These are phyloP conservation scores for Tubulanus polymorphus DNA, from an alignment of 2,888 invertebrate species.

Conservation along the genomic window DNA sequence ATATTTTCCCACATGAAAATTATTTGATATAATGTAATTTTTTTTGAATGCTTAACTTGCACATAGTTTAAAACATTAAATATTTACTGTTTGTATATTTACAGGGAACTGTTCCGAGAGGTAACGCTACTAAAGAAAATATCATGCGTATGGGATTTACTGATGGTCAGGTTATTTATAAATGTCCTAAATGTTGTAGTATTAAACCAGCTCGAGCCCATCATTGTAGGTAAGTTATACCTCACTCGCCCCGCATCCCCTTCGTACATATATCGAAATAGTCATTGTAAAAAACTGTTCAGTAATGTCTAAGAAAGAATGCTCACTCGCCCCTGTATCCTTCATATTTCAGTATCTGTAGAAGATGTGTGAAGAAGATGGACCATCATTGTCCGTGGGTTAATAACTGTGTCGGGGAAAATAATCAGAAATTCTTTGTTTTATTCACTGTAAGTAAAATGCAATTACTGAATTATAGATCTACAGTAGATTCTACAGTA, in stretches of 20 bases:
- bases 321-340: neutral
- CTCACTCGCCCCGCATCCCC: neutral
- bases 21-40: too few species aligned
- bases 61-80: too few species aligned
- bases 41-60: too few species aligned
- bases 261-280: too few species aligned
- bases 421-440: slow-evolving; percentile 99
- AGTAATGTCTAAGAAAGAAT: too few species aligned
- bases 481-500: too few species aligned
- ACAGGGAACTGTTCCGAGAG: slow-evolving; percentile 51
- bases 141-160: slow-evolving; percentile 46
- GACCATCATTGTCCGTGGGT: slow-evolving; percentile 94
- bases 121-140: slow-evolving; percentile 52
- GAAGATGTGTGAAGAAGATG: slow-evolving; percentile 78
- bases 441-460: slow-evolving; percentile 65
- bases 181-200: slow-evolving; percentile 75
- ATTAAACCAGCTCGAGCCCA: slow-evolving; percentile 79
- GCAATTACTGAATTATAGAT: too few species aligned
- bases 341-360: slow-evolving; percentile 64
- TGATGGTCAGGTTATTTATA: slow-evolving; percentile 56
- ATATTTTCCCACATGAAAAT: too few species aligned
- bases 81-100: too few species aligned
- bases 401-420: slow-evolving; percentile 98
- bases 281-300: too few species aligned
- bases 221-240: slow-evolving; percentile 66